Conservation (phyloP, 2,113 vertebrate species). For the Hemiscyllium ocellatum region DNA sequence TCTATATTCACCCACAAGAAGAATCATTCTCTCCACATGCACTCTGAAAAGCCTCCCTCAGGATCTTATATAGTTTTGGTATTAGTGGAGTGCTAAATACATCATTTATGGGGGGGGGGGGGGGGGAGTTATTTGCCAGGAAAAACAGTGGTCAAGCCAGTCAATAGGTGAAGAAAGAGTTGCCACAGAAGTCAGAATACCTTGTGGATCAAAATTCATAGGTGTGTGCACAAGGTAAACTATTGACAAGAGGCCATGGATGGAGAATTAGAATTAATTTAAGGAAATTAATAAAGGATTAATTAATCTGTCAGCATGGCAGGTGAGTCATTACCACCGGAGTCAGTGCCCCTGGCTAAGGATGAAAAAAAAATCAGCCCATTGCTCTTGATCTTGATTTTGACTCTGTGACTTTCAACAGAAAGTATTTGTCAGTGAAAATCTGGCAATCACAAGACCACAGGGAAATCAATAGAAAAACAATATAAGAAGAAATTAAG, state of each 20-base stretch:
- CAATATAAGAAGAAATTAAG: background rate
- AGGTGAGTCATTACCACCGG: background rate
- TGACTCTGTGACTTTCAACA: background rate
- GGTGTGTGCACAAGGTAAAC: background rate
- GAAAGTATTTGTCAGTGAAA: background rate
- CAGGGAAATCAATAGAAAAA: background rate
- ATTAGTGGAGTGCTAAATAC: background rate
- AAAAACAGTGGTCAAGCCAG: background rate
- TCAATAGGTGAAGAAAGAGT: background rate
- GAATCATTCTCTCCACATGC: too few relatives aligned
- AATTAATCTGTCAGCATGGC: background rate
- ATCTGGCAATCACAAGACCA: background rate
- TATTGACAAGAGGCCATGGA: background rate
- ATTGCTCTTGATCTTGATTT: background rate
- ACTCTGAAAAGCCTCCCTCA: too few relatives aligned
- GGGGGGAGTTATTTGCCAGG: background rate
- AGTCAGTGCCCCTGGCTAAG: background rate
- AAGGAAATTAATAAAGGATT: background rate
- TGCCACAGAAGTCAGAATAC: background rate
- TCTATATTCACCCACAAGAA: too few relatives aligned
- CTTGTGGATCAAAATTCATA: background rate
- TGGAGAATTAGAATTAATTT: background rate
- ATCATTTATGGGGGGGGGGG: too few relatives aligned
- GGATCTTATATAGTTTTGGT: background rate
- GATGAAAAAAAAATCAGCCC: background rate